phyloP scores from a whole-genome alignment of 2,113 vertebrate genomes.

The Microtus richardsoni region DNA sequence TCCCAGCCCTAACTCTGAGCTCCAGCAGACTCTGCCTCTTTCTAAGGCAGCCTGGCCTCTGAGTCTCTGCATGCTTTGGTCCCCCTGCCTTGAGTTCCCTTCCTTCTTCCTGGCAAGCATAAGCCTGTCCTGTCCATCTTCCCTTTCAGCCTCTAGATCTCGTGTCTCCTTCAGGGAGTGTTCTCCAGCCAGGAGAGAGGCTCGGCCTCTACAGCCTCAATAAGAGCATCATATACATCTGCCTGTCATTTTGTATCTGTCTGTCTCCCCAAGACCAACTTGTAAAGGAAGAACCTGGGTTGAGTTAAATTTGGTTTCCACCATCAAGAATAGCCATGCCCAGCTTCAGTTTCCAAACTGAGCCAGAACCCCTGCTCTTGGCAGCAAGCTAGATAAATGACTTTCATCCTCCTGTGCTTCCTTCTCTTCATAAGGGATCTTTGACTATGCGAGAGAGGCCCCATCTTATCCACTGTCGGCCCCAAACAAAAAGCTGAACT shows the following conservation, averaged over 20 bases:
- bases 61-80: slow-evolving; percentile 6
- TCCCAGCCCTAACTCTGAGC: background rate
- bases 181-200: background rate
- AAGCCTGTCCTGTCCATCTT: background rate
- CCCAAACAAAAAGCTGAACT: slow-evolving; percentile 20
- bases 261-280: slow-evolving; percentile 15
- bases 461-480: background rate
- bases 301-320: slow-evolving; percentile 61
- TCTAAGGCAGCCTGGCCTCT: background rate
- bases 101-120: background rate
- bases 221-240: background rate
- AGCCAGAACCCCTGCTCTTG: slow-evolving; percentile 24
- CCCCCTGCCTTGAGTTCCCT: background rate
- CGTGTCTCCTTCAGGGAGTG: background rate
- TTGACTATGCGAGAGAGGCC: background rate
- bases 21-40: background rate
- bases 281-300: slow-evolving; percentile 3
- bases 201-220: background rate
- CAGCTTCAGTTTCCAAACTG: slow-evolving; percentile 5
- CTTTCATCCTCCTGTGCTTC: background rate
- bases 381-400: slow-evolving; percentile 1
- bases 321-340: background rate
- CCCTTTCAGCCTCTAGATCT: background rate
- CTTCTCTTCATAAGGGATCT: slow-evolving; percentile 10
- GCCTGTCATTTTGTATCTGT: background rate